Evolutionary conservation across 2,797 vertebrate genomes (phyloP).

Genomic region (Acanthiza pusilla): DNA sequence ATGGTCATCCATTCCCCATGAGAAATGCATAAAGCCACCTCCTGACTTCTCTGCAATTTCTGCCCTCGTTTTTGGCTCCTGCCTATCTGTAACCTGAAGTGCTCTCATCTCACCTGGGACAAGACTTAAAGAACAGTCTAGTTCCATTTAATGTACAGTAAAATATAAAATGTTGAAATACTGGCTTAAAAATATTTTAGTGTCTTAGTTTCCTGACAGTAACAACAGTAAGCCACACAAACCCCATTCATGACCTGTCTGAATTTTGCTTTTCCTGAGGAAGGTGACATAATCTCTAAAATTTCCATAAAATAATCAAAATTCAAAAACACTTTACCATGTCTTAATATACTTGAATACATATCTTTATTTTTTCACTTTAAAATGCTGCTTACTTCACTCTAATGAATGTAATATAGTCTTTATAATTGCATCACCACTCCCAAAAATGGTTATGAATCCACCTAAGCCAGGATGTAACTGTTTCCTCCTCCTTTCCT

Average conservation of each 20-base stretch:
- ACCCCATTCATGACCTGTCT: not conserved
- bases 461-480: not conserved
- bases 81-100: not conserved
- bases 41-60: not conserved
- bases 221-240: not conserved
- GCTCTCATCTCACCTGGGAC: not conserved
- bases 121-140: not conserved
- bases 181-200: not conserved
- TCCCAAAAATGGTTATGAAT: not conserved
- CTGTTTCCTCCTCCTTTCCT: not conserved
- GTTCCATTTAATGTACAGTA: rapidly evolving
- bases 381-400: not conserved
- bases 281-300: not conserved
- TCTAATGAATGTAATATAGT: not conserved
- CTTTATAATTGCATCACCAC: not conserved
- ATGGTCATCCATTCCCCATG: not conserved
- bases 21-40: not conserved
- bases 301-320: not conserved
- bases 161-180: not conserved
- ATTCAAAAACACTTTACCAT: not conserved
- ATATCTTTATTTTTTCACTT: not conserved
- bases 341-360: not conserved
- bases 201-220: not conserved
- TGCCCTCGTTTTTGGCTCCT: not conserved
- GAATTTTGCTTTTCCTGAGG: not conserved